A percentile compares a stretch with the other conserved stretches of the same genome.
Conservation (phyloP, 2,797 vertebrate genomes). For the Telmatherina bonti region DNA sequence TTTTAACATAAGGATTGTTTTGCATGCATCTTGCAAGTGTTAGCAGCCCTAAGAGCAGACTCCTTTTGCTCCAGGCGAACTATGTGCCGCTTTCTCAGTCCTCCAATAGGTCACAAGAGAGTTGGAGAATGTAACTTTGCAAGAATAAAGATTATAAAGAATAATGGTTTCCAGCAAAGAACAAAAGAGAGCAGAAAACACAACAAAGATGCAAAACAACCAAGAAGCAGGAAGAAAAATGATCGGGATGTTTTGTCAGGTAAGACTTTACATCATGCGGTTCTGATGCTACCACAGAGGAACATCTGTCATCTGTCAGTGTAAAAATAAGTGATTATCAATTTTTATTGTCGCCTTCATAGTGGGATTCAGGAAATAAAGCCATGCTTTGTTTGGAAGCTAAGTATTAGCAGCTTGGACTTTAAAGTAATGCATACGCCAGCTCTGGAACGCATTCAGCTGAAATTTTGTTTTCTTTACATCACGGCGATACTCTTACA, state of each 20-base stretch:
- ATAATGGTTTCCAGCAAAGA: constrained; percentile 59
- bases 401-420: constrained; percentile 26
- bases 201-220: constrained; percentile 48
- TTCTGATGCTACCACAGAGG: constrained; percentile 36
- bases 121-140: constrained; percentile 32
- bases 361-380: constrained; percentile 30
- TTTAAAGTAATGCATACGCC: constrained; percentile 1
- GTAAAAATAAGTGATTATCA: constrained; percentile 36
- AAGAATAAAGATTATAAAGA: constrained; percentile 45
- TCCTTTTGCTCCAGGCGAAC: constrained; percentile 26
- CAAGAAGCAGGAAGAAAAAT: constrained; percentile 37
- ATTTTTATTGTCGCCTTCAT: constrained; percentile 42
- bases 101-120: constrained; percentile 28
- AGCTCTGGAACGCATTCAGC: background rate
- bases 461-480: constrained; percentile 16
- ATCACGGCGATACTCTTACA: constrained; percentile 12
- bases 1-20: constrained; percentile 29
- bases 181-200: constrained; percentile 44
- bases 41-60: constrained; percentile 9
- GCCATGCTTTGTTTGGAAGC: constrained; percentile 31
- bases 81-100: constrained; percentile 12
- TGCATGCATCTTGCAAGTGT: constrained; percentile 28
- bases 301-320: constrained; percentile 38
- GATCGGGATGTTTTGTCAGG: constrained; percentile 41
- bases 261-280: constrained; percentile 49